These are phyloP conservation scores for Remorina albescens DNA, from an alignment of 2,797 vertebrate species.

Conservation along the genomic window DNA sequence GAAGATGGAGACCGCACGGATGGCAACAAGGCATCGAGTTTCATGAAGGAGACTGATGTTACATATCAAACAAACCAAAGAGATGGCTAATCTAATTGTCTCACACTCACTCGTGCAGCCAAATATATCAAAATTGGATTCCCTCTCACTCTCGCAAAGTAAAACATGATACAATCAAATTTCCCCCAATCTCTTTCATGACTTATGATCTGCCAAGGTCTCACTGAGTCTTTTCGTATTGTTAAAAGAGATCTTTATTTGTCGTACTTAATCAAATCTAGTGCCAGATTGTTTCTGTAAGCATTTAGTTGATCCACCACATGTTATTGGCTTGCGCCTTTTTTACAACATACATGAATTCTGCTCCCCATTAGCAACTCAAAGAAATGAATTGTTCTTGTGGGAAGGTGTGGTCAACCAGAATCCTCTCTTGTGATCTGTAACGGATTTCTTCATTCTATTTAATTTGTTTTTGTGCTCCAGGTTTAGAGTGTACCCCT, in stretches of 20 bases:
- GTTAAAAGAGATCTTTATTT: slow-evolving; percentile 73
- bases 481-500: neutral
- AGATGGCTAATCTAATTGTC: slow-evolving; percentile 85
- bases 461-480: slow-evolving; percentile 1
- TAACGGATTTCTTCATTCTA: slow-evolving; percentile 12
- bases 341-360: slow-evolving; percentile 25
- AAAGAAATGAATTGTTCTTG: slow-evolving; percentile 23
- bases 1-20: slow-evolving; percentile 62
- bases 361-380: neutral
- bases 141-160: slow-evolving; percentile 80
- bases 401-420: slow-evolving; percentile 15
- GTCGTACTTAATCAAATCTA: slow-evolving; percentile 60
- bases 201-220: slow-evolving; percentile 69
- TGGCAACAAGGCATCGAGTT: slow-evolving; percentile 78
- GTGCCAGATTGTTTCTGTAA: slow-evolving; percentile 37
- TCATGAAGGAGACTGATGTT: slow-evolving; percentile 84
- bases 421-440: slow-evolving; percentile 20
- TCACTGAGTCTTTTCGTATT: slow-evolving; percentile 58
- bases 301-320: slow-evolving; percentile 28
- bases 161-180: slow-evolving; percentile 82
- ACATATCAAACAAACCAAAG: slow-evolving; percentile 86
- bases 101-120: slow-evolving; percentile 79
- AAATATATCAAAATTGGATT: slow-evolving; percentile 88
- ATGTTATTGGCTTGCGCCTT: slow-evolving; percentile 24
- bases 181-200: slow-evolving; percentile 70